Evolutionary conservation across 1,140 invertebrate genomes (phyloP).

Genomic region (Gonatopus flavifemur): DNA sequence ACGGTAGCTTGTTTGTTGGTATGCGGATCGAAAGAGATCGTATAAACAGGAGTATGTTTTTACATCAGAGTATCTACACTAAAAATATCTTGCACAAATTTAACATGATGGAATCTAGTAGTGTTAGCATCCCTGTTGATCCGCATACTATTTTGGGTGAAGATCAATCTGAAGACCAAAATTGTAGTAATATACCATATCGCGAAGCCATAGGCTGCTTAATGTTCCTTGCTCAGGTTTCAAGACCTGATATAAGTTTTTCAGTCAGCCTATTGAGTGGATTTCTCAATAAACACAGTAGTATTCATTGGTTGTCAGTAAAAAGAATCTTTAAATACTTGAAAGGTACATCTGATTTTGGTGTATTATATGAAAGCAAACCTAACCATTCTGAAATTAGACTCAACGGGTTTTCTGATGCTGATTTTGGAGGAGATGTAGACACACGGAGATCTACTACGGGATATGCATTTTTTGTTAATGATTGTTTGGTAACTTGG

Average conservation of each 20-base stretch:
- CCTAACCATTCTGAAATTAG: too few relatives aligned
- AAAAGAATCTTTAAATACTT: constrained; percentile 50
- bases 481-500: too few relatives aligned
- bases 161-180: constrained; percentile 4
- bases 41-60: background rate
- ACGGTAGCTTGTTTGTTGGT: constrained; percentile 4
- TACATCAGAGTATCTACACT: constrained; percentile 2
- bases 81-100: constrained; percentile 9
- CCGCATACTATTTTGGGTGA: background rate
- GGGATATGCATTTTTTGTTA: too few relatives aligned
- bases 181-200: constrained; percentile 23
- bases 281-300: constrained; percentile 30
- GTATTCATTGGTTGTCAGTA: constrained; percentile 33
- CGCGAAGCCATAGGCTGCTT: constrained; percentile 42
- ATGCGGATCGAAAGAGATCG: background rate
- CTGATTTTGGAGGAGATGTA: too few relatives aligned
- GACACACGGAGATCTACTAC: too few relatives aligned
- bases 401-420: too few relatives aligned
- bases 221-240: constrained; percentile 41
- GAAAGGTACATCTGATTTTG: constrained; percentile 35
- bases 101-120: constrained; percentile 5
- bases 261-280: constrained; percentile 38
- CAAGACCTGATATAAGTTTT: constrained; percentile 47
- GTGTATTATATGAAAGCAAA: constrained; percentile 17
- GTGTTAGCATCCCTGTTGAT: constrained; percentile 1